These are phyloP conservation scores for Bombus terrestris DNA, from an alignment of 1,140 invertebrate genomes.

Conservation along the genomic window DNA sequence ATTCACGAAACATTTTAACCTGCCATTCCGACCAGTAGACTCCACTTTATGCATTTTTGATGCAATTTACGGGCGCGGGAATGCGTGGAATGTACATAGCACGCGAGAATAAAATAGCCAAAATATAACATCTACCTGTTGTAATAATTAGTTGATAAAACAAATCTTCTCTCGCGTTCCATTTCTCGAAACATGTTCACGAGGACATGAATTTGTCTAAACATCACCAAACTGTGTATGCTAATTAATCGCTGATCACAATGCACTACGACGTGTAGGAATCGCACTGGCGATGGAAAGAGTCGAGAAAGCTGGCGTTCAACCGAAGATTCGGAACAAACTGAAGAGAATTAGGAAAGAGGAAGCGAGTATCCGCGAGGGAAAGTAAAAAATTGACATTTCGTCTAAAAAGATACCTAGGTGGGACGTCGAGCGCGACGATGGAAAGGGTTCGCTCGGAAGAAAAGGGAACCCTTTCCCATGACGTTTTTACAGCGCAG, in stretches of 20 bases:
- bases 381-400: slow-evolving; percentile 22
- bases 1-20: too few relatives aligned
- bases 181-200: not conserved
- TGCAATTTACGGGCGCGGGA: too few relatives aligned
- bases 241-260: too few relatives aligned
- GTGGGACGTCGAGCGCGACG: not conserved
- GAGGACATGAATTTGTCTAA: not conserved
- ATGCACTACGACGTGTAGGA: not conserved
- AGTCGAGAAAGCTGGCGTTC: not conserved
- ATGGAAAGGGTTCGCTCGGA: slow-evolving; percentile 49
- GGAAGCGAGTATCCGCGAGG: not conserved
- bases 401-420: not conserved
- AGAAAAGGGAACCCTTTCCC: slow-evolving; percentile 68
- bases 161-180: not conserved
- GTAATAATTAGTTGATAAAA: not conserved
- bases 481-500: slow-evolving; percentile 73
- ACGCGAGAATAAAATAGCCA: accelerated
- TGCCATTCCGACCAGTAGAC: too few relatives aligned
- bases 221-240: accelerated
- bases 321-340: not conserved
- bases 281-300: too few relatives aligned
- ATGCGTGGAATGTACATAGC: too few relatives aligned
- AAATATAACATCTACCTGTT: not conserved
- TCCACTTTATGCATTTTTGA: accelerated
- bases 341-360: not conserved